Base-by-base conservation (phyloP, 2,888 invertebrate species). In the Mylabris sibirica region DNA sequence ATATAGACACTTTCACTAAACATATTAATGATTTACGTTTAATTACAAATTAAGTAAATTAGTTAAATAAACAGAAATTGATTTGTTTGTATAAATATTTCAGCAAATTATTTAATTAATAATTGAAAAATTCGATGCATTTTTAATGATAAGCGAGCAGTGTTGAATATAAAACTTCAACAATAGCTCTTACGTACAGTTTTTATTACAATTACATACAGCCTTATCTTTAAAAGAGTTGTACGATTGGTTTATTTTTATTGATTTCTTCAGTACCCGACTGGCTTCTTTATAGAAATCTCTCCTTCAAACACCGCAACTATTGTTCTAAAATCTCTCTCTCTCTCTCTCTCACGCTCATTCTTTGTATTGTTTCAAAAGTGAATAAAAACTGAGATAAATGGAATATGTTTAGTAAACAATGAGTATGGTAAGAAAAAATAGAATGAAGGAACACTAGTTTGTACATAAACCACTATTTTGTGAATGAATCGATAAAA, bases 181-280 rank as follows among this genome's bases (percentile, higher is more conserved):
- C 5, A 30, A 30, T 4, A 34, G 8, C 1, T n/a, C n/a, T n/a
- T n/a, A 41, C 41, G 17, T 20, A 9, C 20, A 20, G 8, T 49
- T 49, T 9, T 20, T 9, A 49, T 49, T 11, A 9, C 49, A n/a
- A n/a, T 20, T 20, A 30, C 30, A 49, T 49, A n/a, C 20, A 49
- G 20, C 17, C 9, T 20, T 20, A 49, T 49, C 49, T 49, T 0
- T 9, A 38, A 61, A 69, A 67, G 64, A 64, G 70, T 67, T 70
- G 64, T 69, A 30, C 70, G 62, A 65, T 63, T 67, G 67, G 69
- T 67, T 67, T 65, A 60, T 66, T 62, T 30, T 59, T 70, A 64
- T 70, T 67, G 67, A 67, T 70, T 70, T 67, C 17, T 44, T 64
- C 63, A 63, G 22, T 59, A 49, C 53, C 66, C 65, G 57, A 35